Conservation (phyloP, 2,113 vertebrate species). For the Carollia perspicillata region DNA sequence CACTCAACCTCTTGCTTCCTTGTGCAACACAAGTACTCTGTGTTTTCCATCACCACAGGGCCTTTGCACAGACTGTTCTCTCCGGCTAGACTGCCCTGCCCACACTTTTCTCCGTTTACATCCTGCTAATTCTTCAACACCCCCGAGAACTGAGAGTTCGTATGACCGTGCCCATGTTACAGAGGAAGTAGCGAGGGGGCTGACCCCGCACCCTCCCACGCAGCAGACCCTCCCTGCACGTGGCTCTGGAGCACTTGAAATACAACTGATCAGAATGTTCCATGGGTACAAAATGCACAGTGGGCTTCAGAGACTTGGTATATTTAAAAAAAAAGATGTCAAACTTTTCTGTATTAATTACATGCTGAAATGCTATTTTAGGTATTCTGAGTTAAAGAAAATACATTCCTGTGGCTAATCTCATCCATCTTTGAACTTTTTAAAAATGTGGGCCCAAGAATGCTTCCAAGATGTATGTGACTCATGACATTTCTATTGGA, state of each 20-base stretch:
- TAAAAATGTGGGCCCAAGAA: background rate
- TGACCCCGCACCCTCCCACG: too few species aligned
- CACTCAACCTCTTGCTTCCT: too few species aligned
- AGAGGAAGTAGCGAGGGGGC: background rate
- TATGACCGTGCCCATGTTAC: background rate
- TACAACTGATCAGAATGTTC: too few species aligned
- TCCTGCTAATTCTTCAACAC: background rate
- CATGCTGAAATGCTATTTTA: background rate
- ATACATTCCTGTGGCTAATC: background rate
- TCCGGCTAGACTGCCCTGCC: background rate
- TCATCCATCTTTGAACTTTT: background rate
- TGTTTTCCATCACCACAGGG: background rate
- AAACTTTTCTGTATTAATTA: background rate
- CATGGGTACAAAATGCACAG: background rate
- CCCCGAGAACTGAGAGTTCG: background rate
- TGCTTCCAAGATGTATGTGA: background rate
- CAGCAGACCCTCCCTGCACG: accelerated
- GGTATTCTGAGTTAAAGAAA: background rate
- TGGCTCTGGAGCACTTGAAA: background rate
- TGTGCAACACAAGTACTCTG: accelerated
- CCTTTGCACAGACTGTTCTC: background rate
- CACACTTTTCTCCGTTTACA: background rate
- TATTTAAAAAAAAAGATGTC: background rate
- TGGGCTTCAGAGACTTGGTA: background rate
- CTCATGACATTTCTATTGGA: background rate